Evolutionary conservation across 2,797 vertebrate species (phyloP).

Genomic region (Neostethus bicornis): DNA sequence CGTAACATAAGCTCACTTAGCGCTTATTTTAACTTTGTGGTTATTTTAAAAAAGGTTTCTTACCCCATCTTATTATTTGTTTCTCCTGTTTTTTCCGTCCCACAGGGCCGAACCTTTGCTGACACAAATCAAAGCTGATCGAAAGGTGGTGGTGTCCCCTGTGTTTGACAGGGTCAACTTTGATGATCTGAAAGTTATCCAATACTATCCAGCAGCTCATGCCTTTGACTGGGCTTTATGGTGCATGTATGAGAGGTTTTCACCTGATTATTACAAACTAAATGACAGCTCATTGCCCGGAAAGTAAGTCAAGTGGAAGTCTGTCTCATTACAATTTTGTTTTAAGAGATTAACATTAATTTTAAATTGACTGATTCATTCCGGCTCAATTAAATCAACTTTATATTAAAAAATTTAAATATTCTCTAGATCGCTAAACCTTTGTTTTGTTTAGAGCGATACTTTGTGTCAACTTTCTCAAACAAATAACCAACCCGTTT

Average conservation of each 20-base stretch:
- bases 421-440: too few relatives aligned
- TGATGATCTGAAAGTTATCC: conserved; percentile 67
- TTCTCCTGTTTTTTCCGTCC: neutral
- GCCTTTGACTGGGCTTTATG: conserved; percentile 85
- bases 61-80: too few relatives aligned
- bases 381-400: too few relatives aligned
- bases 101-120: conserved; percentile 82
- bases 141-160: conserved; percentile 73
- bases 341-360: too few relatives aligned
- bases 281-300: conserved; percentile 77
- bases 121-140: conserved; percentile 79
- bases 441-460: too few relatives aligned
- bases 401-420: too few relatives aligned
- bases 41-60: too few relatives aligned
- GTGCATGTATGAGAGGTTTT: conserved; percentile 77
- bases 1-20: too few relatives aligned
- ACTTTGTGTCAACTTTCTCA: too few relatives aligned
- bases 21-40: too few relatives aligned
- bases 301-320: conserved; percentile 67
- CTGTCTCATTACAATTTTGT: neutral
- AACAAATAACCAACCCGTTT: too few relatives aligned
- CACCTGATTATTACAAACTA: conserved; percentile 66
- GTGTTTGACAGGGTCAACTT: conserved; percentile 81
- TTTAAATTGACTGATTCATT: too few relatives aligned
- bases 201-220: conserved; percentile 54